Percentiles rank a stretch among this genome's conserved stretches.
phyloP scores from a whole-genome alignment of 2,888 invertebrate species.

The Lepeophtheirus nordmannii region DNA sequence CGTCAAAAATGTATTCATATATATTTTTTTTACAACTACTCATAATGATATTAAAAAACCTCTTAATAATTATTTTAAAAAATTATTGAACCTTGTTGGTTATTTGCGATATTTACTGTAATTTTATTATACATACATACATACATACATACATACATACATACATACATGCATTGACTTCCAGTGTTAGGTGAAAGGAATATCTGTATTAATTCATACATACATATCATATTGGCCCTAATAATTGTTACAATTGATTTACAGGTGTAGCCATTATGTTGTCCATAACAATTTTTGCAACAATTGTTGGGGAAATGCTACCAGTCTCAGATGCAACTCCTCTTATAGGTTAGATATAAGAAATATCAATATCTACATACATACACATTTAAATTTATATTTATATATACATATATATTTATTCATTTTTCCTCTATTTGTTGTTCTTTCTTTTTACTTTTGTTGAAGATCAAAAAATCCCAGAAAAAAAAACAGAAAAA shows the following conservation, averaged over 20 bases:
- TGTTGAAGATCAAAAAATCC: too few relatives aligned
- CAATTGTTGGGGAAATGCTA: constrained; percentile 42
- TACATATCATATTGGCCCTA: background rate
- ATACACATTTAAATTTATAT: too few relatives aligned
- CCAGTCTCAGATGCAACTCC: constrained; percentile 44
- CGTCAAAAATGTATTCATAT: background rate
- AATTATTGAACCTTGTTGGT: constrained; percentile 7
- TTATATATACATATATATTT: too few relatives aligned
- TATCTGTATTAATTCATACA: background rate
- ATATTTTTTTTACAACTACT: background rate
- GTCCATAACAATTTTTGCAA: constrained; percentile 42
- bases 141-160: background rate
- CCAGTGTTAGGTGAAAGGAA: background rate
- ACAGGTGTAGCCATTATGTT: constrained; percentile 40
- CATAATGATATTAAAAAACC: background rate
- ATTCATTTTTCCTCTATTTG: too few relatives aligned
- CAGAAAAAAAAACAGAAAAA: too few relatives aligned
- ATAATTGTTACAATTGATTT: constrained; percentile 25
- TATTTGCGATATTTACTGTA: background rate
- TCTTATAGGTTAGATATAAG: constrained; percentile 37
- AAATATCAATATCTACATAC: background rate
- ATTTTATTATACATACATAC: background rate
- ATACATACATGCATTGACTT: background rate
- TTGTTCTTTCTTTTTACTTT: too few relatives aligned
- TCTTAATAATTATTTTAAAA: background rate